phyloP scores from a whole-genome alignment of 1,140 invertebrate genomes.

The Macrobrachium rosenbergii region DNA sequence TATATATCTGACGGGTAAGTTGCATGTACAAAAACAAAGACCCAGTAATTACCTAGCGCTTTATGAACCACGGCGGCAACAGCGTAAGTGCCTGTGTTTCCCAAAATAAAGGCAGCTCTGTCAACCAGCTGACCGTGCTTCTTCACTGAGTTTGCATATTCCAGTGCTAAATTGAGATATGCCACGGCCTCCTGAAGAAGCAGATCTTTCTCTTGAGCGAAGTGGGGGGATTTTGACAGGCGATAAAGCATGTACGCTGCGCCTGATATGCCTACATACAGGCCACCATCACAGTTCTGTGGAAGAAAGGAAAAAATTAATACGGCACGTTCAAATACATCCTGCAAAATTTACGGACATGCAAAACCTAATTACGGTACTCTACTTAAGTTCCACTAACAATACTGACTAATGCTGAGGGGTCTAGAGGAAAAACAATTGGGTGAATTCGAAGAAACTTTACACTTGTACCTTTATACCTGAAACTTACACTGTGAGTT shows the following conservation, averaged over 20 bases:
- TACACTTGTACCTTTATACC: too few species aligned
- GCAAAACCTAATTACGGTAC: too few species aligned
- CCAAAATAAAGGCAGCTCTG: slow-evolving; percentile 71
- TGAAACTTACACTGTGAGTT: too few species aligned
- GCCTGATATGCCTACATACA: slow-evolving; percentile 73
- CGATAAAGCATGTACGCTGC: slow-evolving; percentile 72
- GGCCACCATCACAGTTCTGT: slow-evolving; percentile 71
- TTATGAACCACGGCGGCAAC: slow-evolving; percentile 70
- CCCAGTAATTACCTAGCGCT: slow-evolving; percentile 66
- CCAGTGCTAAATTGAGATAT: slow-evolving; percentile 68
- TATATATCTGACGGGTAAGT: too few species aligned
- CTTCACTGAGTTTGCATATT: slow-evolving; percentile 63
- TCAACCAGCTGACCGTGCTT: slow-evolving; percentile 59
- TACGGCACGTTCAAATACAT: neutral
- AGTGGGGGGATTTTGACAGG: slow-evolving; percentile 67
- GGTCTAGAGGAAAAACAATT: too few species aligned
- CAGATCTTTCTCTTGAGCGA: slow-evolving; percentile 67
- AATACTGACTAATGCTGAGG: too few species aligned
- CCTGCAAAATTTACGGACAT: neutral
- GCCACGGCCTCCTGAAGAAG: slow-evolving; percentile 68
- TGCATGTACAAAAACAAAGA: too few species aligned
- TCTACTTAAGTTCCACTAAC: too few species aligned
- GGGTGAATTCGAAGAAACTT: too few species aligned
- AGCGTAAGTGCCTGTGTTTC: slow-evolving; percentile 71
- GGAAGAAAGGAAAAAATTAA: neutral